phyloP scores from a whole-genome alignment of 2,888 invertebrate genomes.

The Eupithecia exiguata region DNA sequence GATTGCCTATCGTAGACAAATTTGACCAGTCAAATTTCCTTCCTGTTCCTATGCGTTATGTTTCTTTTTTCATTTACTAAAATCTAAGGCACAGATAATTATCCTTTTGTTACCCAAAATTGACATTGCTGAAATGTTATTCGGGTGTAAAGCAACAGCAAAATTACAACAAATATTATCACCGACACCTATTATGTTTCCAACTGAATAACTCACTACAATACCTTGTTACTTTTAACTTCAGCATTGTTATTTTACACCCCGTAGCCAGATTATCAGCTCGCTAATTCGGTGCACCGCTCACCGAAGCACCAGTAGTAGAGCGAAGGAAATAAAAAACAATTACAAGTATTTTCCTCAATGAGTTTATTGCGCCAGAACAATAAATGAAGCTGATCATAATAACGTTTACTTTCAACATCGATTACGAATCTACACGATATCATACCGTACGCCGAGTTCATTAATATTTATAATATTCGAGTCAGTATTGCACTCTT shows the following conservation, averaged over 20 bases:
- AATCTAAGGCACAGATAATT: background rate
- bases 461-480: constrained; percentile 79
- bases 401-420: constrained; percentile 84
- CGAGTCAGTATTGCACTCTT: constrained; percentile 80
- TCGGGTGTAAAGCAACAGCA: constrained; percentile 43
- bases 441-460: constrained; percentile 72
- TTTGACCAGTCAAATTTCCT: background rate
- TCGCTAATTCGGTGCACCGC: constrained; percentile 59
- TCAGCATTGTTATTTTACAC: constrained; percentile 55
- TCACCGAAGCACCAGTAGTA: constrained; percentile 44
- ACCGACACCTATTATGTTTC: constrained; percentile 52
- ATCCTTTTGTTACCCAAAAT: constrained; percentile 36
- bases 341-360: constrained; percentile 74
- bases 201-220: constrained; percentile 56
- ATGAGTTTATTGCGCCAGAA: constrained; percentile 83
- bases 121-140: constrained; percentile 9
- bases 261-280: constrained; percentile 58
- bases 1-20: background rate
- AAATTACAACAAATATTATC: constrained; percentile 26
- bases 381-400: constrained; percentile 84
- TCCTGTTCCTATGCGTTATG: background rate
- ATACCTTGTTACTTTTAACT: constrained; percentile 47
- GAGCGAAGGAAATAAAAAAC: constrained; percentile 69
- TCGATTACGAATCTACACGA: constrained; percentile 82
- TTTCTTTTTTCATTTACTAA: background rate